A percentile compares a stretch with the other conserved stretches of the same genome.
Conservation (phyloP, 2,797 vertebrate genomes). For the Meriones psammophilus region DNA sequence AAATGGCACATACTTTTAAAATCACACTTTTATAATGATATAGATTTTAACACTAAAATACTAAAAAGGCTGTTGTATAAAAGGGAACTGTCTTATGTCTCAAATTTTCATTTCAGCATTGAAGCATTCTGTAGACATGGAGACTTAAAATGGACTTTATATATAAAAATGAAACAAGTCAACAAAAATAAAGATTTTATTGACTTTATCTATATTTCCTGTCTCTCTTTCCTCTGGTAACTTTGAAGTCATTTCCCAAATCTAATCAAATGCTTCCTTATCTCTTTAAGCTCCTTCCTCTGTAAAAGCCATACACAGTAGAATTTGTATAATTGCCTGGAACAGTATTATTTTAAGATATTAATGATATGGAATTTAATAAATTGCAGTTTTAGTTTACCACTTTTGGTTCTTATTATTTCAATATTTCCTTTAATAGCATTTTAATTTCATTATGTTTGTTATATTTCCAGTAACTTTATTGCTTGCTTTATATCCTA, state of each 20-base stretch:
- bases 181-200: conserved; percentile 37
- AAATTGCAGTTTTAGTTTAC: conserved; percentile 51
- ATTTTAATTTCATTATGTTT: conserved; percentile 73
- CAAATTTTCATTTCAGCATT: conserved; percentile 11
- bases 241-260: background rate
- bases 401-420: conserved; percentile 64
- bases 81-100: background rate
- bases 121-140: background rate
- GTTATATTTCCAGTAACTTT: conserved; percentile 73
- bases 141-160: conserved; percentile 40
- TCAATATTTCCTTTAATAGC: conserved; percentile 62
- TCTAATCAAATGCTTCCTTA: background rate
- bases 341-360: conserved; percentile 43
- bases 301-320: conserved; percentile 33
- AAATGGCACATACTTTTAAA: background rate
- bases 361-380: conserved; percentile 58
- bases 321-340: conserved; percentile 32
- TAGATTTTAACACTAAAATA: background rate
- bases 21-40: background rate
- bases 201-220: background rate
- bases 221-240: background rate
- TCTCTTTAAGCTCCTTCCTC: background rate
- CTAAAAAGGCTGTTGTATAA: background rate
- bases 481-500: conserved; percentile 68
- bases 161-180: background rate